These are phyloP conservation scores for Zele albiditarsus DNA, from an alignment of 2,888 invertebrate genomes.

Conservation along the genomic window DNA sequence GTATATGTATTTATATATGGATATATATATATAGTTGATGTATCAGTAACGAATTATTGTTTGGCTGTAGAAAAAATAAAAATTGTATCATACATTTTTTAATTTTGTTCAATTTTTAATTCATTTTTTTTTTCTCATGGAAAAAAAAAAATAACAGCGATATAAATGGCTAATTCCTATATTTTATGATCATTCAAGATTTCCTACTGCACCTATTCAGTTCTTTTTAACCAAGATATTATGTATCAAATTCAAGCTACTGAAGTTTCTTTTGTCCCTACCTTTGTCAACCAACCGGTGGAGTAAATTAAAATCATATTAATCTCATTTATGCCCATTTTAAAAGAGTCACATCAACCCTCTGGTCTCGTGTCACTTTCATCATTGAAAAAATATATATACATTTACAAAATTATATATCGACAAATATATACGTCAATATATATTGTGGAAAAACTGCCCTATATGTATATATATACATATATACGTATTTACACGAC, in stretches of 20 bases:
- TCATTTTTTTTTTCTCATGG: neutral
- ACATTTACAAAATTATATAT: neutral
- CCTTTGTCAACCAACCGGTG: neutral
- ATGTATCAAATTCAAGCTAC: no score
- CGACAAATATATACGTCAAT: neutral
- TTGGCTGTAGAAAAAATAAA: neutral
- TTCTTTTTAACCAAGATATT: no score
- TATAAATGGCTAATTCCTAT: no score
- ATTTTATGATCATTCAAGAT: no score
- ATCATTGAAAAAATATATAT: constrained; percentile 13
- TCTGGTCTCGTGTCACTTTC: constrained; percentile 15
- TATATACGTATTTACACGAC: neutral
- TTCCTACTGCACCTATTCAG: no score
- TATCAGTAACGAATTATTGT: constrained; percentile 20
- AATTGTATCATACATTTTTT: neutral
- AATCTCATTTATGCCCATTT: constrained; percentile 72
- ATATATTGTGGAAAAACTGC: neutral
- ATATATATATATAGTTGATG: constrained; percentile 7
- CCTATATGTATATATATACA: neutral
- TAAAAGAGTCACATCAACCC: constrained; percentile 39
- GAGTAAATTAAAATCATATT: constrained; percentile 71
- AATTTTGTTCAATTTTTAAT: neutral
- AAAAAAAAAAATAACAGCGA: no score
- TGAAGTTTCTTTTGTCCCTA: no score
- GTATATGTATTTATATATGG: neutral